Base-by-base conservation (phyloP, 2,113 vertebrate species). In the Pongo pygmaeus region DNA sequence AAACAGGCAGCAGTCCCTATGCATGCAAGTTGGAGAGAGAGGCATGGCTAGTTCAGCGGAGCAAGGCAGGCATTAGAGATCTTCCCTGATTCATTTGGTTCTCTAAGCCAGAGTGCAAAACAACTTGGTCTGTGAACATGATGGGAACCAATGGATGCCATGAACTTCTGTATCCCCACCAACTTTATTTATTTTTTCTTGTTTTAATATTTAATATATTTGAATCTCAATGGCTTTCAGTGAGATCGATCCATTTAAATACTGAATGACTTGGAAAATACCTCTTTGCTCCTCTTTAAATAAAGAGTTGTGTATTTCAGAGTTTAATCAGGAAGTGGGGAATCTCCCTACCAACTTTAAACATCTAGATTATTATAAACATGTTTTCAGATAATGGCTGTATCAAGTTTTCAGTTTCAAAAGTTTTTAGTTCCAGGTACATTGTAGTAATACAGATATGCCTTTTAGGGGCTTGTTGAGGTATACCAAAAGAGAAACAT, bases 281-380 rank as follows among this genome's bases (percentile, higher is more conserved):
- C 61, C 90, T 61, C 84, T 96, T 97, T 95, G 43, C 96, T 98
- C 91, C 80, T 97, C 94, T 98, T 98, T 61, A 64, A 64, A 64
- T 97, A 97, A 98, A 98, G 89, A 92, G 80, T 94, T 64, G 50
- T 93, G 25, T 94, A 80, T 95, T 98, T 97, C 84, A 96, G 96
- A 96, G 81, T 98, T 98, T 98, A 97, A 97, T 97, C 94, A 98
- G 98, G 96, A 98, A 96, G 67, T 94, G 67, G 93, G 93, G 77
- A 98, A 97, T 64, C 61, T 64, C 27, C 61, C 61, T 5, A 64
- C 61, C 16, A 85, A n/a, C 59, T 70, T 80, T 23, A 40, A 78
- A 88, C 6, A 32, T 64, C 3, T 38, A 59, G n/a, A 50, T 11
- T 48, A 70, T 55, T 72, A 57, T 9, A 40, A 88, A 70, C 13